Evolutionary conservation across 2,797 vertebrate genomes (phyloP), one percentile per base, ranked within the genome.

Genomic region (Sternarchorhynchus goeldii): DNA sequence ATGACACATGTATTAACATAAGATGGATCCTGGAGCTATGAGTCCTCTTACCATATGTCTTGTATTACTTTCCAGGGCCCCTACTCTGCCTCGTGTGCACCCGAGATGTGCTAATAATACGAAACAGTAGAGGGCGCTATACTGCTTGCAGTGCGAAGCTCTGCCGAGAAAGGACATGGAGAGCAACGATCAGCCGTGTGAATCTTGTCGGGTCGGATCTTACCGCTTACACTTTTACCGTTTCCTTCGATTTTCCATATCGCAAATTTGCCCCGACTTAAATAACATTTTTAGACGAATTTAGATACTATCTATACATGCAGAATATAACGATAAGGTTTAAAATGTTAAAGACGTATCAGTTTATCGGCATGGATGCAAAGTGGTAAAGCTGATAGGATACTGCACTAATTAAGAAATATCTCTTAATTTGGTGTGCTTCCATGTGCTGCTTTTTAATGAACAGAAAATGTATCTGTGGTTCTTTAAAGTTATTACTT

Each of bases 1-100:
- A 90, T 92, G 91, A 92, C 91, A 91, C 92, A 86, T 90, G 90
- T 91, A 91, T 93, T 92, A 92, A 88, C 90, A 90, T 90, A 88
- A 88, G 91, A 91, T 91, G 91, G 89, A 90, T 93, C 92, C 91
- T 85, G 92, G 90, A 92, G 92, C 91, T 91, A 88, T 88, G 91
- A 84, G 90, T 90, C 90, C 92, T 91, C 90, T 80, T 88, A 82
- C 90, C 91, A 91, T 92, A 91, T 93, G 92, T 82, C 90, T 89
- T 85, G 83, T 84, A 83, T 84, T 86, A 86, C 84, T 90, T 87
- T 90, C 86, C 85, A 79, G 81, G 87, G 85, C 88, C 84, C 76
- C 73, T 73, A 79, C 73, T 72, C 70, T 74, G 76, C 79, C 78
- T 85, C 45, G 45, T 34, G 65, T 68, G 25, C 64, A 71, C 60